Base-by-base conservation (phyloP, 2,113 vertebrate species). In the Tragulus kanchil region DNA sequence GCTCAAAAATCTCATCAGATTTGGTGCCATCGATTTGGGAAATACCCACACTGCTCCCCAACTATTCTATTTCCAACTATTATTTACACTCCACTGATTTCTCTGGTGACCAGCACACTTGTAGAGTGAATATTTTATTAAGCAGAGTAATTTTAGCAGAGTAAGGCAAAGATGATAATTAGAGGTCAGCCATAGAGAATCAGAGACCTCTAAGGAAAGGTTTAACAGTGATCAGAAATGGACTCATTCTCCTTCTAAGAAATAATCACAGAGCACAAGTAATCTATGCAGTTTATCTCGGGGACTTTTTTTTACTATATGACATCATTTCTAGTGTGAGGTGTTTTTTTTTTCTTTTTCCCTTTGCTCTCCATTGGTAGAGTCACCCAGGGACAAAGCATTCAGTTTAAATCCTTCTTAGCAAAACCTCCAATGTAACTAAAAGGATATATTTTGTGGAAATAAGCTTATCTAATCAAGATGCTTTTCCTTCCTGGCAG, bases 1-100 rank as follows among this genome's bases (percentile, higher is more conserved):
- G 10, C 28, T 88, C 42, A 42, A 91, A 69, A 71, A 93, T 85
- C 48, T 31, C 23, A 54, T 26, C 65, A 77, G 89, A 73, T 26
- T 14, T 61, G 56, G 26, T 84, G 82, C 12, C 4, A 8, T 42
- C 45, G 12, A 87, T 54, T 9, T 31, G 50, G 45, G 19, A 31
- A 26, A 14, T 0, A 1, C 2, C 5, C 6, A 52, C 7, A 3
- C 0, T 0, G 3, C 19, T 64, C 52, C 6, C 50, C 7, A 10
- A 3, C 15, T 16, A 1, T 5, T 28, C 58, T 61, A 4, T n/a
- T 61, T 61, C 78, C 59, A 85, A 59, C 15, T 12, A 1, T 77
- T 91, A 61, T 21, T 71, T 67, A 84, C 42, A 61, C 7, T 11
- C 71, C 28, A 9, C 23, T n/a, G 50, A 65, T 61, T 58, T 69